Percentiles rank a stretch among this genome's conserved stretches.
Conservation (phyloP, 2,888 invertebrate species). For the Chrysodeixis includens region DNA sequence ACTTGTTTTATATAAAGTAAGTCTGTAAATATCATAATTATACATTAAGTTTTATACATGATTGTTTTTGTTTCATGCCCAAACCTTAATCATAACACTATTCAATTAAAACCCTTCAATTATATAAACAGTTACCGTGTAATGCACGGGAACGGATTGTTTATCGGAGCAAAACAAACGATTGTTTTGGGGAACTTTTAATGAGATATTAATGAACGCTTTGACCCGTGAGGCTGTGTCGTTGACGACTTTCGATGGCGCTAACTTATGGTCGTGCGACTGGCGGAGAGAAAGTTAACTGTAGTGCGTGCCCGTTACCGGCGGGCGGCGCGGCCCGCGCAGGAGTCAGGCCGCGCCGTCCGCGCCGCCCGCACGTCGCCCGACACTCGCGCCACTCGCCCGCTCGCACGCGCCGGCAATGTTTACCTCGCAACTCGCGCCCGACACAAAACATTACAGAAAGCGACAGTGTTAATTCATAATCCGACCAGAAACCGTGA, state of each 20-base stretch:
- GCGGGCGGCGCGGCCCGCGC: constrained; percentile 43
- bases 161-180: constrained; percentile 27
- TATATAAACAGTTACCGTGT: constrained; percentile 6
- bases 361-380: constrained; percentile 56
- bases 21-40: constrained; percentile 89
- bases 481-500: constrained; percentile 63
- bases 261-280: constrained; percentile 78
- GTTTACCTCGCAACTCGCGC: constrained; percentile 71
- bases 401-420: constrained; percentile 62
- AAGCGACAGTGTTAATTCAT: constrained; percentile 81
- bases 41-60: constrained; percentile 89
- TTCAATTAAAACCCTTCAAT: background rate
- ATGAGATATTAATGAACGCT: constrained; percentile 77
- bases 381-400: constrained; percentile 27
- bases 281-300: constrained; percentile 88
- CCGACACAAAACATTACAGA: constrained; percentile 76
- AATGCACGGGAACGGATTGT: constrained; percentile 14
- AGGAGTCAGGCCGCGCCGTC: constrained; percentile 65
- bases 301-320: constrained; percentile 87
- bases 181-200: constrained; percentile 49
- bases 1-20: constrained; percentile 89
- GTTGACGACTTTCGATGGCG: constrained; percentile 85
- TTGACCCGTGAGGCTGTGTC: constrained; percentile 81
- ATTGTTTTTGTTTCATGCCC: constrained; percentile 84
- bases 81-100: constrained; percentile 23